Conservation (phyloP, 2,113 vertebrate genomes). For the Maccullochella peelii region DNA sequence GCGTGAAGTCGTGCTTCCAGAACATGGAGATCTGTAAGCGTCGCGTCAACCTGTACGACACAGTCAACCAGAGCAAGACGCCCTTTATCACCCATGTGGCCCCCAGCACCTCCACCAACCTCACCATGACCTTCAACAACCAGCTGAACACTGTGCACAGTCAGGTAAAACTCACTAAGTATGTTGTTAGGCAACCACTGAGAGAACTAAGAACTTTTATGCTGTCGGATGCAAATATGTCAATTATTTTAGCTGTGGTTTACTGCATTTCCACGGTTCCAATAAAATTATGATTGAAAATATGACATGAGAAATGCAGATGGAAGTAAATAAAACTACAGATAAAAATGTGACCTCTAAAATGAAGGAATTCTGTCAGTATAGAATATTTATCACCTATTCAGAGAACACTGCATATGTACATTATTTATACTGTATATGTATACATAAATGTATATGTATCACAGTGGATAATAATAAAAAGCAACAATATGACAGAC, state of each 20-base stretch:
- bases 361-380: not conserved
- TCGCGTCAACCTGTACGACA: conserved; percentile 97
- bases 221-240: not conserved
- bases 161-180: conserved; percentile 68
- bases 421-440: not conserved
- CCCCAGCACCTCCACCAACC: conserved; percentile 97
- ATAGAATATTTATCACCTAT: not conserved
- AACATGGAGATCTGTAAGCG: conserved; percentile 99
- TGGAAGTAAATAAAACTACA: not conserved
- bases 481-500: conserved; percentile 12
- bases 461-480: not conserved
- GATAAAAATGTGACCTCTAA: not conserved
- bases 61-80: conserved; percentile 99
- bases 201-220: not conserved
- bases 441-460: not conserved
- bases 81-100: conserved; percentile 98
- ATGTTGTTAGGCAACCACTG: not conserved
- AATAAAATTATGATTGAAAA: not conserved
- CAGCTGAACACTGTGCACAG: conserved; percentile 98
- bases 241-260: conserved; percentile 11
- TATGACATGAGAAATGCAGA: not conserved
- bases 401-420: not conserved
- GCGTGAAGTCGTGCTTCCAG: conserved; percentile 99
- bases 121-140: conserved; percentile 99
- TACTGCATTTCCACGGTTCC: not conserved